phyloP scores from a whole-genome alignment of 1,140 invertebrate genomes.

The Dendrolimus punctatus region DNA sequence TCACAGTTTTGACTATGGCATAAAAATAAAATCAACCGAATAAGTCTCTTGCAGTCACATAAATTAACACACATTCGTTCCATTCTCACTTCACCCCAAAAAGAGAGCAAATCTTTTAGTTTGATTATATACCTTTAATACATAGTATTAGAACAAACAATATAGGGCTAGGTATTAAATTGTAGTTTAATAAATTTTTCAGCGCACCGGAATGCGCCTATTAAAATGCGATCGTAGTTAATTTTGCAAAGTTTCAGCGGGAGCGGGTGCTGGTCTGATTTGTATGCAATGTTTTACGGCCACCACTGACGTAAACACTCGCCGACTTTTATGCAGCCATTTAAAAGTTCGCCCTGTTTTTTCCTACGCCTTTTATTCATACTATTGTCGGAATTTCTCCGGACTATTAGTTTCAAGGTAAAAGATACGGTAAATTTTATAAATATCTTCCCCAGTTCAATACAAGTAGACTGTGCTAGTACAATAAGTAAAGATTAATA shows the following conservation, averaged over 20 bases:
- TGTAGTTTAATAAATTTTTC: constrained; percentile 23
- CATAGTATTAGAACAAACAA: constrained; percentile 1
- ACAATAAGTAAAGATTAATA: too few relatives aligned
- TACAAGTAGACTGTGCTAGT: too few relatives aligned
- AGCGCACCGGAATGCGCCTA: constrained; percentile 12
- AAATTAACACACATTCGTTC: too few relatives aligned
- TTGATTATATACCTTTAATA: too few relatives aligned
- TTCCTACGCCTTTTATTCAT: constrained; percentile 20
- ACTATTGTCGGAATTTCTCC: constrained; percentile 9
- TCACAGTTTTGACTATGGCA: too few relatives aligned
- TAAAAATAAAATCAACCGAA: too few relatives aligned
- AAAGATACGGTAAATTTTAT: too few relatives aligned
- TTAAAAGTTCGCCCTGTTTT: constrained; percentile 25
- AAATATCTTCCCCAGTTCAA: too few relatives aligned
- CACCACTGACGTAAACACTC: constrained; percentile 25
- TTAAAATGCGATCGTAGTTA: constrained; percentile 43
- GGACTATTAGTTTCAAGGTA: too few relatives aligned
- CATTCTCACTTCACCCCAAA: too few relatives aligned
- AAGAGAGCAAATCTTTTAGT: too few relatives aligned
- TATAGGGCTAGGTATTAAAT: constrained; percentile 20
- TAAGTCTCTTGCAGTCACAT: too few relatives aligned
- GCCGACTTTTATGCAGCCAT: constrained; percentile 17
- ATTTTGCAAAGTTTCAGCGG: constrained; percentile 29
- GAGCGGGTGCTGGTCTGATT: constrained; percentile 30
- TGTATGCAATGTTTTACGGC: constrained; percentile 33